Evolutionary conservation across 2,888 invertebrate species (phyloP).

Genomic region (Acrobasis repandana): DNA sequence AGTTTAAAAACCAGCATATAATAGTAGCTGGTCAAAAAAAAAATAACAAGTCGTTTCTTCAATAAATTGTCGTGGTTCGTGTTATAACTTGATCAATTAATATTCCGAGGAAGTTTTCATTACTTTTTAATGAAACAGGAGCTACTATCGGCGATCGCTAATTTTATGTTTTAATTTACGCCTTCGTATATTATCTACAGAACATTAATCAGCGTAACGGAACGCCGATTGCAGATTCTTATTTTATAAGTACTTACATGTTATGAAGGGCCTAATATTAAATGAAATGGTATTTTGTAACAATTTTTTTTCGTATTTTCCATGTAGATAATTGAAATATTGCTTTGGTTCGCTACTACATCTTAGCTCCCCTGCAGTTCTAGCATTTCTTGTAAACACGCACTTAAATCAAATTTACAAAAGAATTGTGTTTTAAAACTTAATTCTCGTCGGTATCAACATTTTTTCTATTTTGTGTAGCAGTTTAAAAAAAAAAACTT

Average conservation of each 20-base stretch:
- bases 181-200: slow-evolving; percentile 46
- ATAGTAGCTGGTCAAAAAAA: not conserved
- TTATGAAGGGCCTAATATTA: slow-evolving; percentile 5
- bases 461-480: too few species aligned
- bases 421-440: too few species aligned
- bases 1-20: too few species aligned
- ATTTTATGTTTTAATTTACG: slow-evolving; percentile 71
- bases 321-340: too few species aligned
- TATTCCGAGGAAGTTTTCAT: slow-evolving; percentile 66
- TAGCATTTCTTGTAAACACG: too few species aligned
- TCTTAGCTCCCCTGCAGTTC: too few species aligned
- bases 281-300: not conserved
- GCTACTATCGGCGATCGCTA: slow-evolving; percentile 65
- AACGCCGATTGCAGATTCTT: slow-evolving; percentile 37
- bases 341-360: too few species aligned
- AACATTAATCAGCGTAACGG: slow-evolving; percentile 58
- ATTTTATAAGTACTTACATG: slow-evolving; percentile 24
- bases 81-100: slow-evolving; percentile 60
- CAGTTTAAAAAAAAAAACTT: too few species aligned
- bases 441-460: too few species aligned
- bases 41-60: slow-evolving; percentile 31
- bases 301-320: not conserved
- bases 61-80: slow-evolving; percentile 42
- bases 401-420: too few species aligned
- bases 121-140: slow-evolving; percentile 67